Percentiles rank a stretch among this genome's conserved stretches.
Conservation (phyloP, 2,113 vertebrate species). For the Trematocara zebra region DNA sequence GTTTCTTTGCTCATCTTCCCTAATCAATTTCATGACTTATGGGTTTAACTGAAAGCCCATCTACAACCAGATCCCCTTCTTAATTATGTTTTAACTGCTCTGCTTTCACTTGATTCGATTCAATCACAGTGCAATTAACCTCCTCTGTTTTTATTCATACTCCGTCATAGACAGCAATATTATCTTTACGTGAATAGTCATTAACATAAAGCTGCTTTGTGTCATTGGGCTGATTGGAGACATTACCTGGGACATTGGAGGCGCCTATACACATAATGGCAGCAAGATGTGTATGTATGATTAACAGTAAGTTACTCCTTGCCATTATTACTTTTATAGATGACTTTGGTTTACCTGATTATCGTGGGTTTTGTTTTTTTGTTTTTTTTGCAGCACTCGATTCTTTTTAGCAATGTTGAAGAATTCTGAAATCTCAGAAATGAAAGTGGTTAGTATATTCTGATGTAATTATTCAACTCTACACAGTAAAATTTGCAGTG, state of each 20-base stretch:
- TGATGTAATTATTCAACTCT: background rate
- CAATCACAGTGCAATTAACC: constrained; percentile 41
- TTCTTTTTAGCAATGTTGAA: background rate
- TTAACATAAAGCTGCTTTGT: constrained; percentile 13
- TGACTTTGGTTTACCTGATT: background rate
- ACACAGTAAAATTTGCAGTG: too few relatives aligned
- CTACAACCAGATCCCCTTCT: constrained; percentile 33
- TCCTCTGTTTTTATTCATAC: constrained; percentile 4
- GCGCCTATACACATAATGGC: background rate
- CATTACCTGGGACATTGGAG: background rate
- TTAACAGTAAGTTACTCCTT: background rate
- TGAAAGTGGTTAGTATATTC: background rate
- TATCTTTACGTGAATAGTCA: constrained; percentile 22
- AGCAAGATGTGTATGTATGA: background rate
- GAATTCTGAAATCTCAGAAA: background rate
- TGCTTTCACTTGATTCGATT: constrained; percentile 50
- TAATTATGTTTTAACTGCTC: constrained; percentile 55
- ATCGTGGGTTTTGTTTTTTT: fast-evolving
- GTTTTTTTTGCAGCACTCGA: background rate
- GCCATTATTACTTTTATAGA: background rate
- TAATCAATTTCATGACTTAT: constrained; percentile 57
- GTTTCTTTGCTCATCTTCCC: background rate
- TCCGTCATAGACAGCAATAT: constrained; percentile 19
- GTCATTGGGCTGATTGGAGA: background rate
- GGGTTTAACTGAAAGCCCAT: constrained; percentile 37